Evolutionary conservation across 2,797 vertebrate genomes (phyloP).

Genomic region (Pseudochromis fuscus): DNA sequence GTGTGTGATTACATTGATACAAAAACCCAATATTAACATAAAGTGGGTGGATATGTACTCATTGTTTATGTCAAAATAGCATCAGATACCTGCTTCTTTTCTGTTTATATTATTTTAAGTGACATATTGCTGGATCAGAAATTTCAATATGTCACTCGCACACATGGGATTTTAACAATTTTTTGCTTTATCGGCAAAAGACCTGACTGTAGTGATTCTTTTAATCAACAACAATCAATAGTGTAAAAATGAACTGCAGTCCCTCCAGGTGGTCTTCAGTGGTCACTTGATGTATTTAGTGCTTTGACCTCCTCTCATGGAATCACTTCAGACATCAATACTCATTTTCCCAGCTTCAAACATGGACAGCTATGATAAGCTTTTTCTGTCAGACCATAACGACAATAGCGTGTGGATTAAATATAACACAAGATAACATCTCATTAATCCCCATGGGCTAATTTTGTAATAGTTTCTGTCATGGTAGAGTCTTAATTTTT

Average conservation of each 20-base stretch:
- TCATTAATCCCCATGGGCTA: constrained; percentile 26
- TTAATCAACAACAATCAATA: too few relatives aligned
- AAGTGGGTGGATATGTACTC: too few relatives aligned
- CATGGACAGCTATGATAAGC: constrained; percentile 23
- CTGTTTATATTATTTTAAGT: neutral
- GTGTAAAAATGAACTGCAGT: too few relatives aligned
- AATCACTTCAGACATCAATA: neutral
- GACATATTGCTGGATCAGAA: neutral
- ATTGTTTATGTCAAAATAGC: too few relatives aligned
- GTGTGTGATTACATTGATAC: too few relatives aligned
- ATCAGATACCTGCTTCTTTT: neutral
- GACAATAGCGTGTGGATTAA: constrained; percentile 33
- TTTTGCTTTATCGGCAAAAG: neutral
- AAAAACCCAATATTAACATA: too few relatives aligned
- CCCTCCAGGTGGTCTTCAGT: neutral
- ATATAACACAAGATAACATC: constrained; percentile 38
- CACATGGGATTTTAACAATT: neutral
- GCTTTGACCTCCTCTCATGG: constrained; percentile 1
- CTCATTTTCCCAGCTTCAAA: constrained; percentile 35
- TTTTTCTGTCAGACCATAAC: constrained; percentile 16
- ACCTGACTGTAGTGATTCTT: too few relatives aligned
- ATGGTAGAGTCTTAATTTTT: constrained; percentile 2
- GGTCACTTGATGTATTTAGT: neutral
- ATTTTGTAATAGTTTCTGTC: constrained; percentile 39
- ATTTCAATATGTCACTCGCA: neutral